Conservation (phyloP, 2,113 vertebrate genomes). For the Cromileptes altivelis region DNA sequence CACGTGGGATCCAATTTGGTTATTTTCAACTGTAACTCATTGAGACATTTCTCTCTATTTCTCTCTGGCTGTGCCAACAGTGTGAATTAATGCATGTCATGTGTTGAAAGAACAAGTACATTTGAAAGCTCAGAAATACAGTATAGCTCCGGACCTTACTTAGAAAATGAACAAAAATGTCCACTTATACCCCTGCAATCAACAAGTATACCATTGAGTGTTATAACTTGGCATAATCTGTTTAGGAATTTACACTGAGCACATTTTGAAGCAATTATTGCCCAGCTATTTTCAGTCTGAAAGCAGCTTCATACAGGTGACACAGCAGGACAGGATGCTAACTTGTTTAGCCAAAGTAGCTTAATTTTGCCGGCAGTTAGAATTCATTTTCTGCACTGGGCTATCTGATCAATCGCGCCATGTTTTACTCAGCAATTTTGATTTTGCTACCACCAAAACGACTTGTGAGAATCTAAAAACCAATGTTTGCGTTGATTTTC, state of each 20-base stretch:
- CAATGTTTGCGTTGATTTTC: background rate
- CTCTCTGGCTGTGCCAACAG: background rate
- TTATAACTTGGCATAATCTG: too few species aligned
- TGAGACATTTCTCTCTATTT: background rate
- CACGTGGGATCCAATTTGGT: background rate
- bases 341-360: constrained; percentile 3
- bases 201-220: too few species aligned
- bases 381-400: constrained; percentile 1
- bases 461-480: background rate
- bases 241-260: too few species aligned
- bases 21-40: background rate
- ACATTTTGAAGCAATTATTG: background rate
- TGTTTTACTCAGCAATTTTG: background rate
- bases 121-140: background rate
- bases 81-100: background rate
- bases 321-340: background rate
- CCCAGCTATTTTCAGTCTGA: too few species aligned
- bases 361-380: constrained; percentile 10
- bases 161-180: too few species aligned
- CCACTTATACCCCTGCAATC: too few species aligned
- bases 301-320: background rate
- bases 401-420: background rate
- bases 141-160: background rate
- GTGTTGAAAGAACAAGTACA: background rate
- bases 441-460: background rate